Evolutionary conservation across 2,888 invertebrate genomes (phyloP).

Genomic region (Teinopalpus imperialis): DNA sequence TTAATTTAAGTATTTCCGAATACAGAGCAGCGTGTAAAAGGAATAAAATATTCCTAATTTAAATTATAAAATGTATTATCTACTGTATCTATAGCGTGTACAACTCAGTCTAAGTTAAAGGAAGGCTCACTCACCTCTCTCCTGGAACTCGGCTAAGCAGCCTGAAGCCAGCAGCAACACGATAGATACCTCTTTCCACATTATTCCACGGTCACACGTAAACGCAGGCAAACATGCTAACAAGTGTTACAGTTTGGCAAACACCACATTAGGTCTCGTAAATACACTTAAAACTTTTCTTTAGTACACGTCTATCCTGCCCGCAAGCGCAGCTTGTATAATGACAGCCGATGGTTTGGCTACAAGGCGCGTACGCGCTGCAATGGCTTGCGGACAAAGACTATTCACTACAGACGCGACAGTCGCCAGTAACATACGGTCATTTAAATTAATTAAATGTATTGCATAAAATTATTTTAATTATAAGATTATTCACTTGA

Average conservation of each 20-base stretch:
- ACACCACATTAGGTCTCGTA: conserved; percentile 38
- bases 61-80: neutral
- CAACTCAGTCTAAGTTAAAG: conserved; percentile 31
- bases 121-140: conserved; percentile 57
- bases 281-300: conserved; percentile 26
- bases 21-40: too few species aligned
- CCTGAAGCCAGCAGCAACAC: conserved; percentile 40
- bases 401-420: conserved; percentile 30
- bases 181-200: conserved; percentile 53
- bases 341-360: conserved; percentile 29
- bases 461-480: too few species aligned
- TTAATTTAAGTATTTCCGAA: too few species aligned
- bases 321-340: conserved; percentile 58
- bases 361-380: conserved; percentile 47
- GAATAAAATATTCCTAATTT: too few species aligned
- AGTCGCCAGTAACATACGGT: neutral
- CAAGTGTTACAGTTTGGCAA: conserved; percentile 43
- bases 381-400: conserved; percentile 38
- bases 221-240: conserved; percentile 53
- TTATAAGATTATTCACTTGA: too few species aligned
- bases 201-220: conserved; percentile 55
- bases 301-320: conserved; percentile 52
- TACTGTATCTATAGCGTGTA: conserved; percentile 26
- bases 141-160: conserved; percentile 59
- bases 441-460: too few species aligned